These are phyloP conservation scores for Bambusicola thoracicus DNA, from an alignment of 2,113 vertebrate species.

Conservation along the genomic window DNA sequence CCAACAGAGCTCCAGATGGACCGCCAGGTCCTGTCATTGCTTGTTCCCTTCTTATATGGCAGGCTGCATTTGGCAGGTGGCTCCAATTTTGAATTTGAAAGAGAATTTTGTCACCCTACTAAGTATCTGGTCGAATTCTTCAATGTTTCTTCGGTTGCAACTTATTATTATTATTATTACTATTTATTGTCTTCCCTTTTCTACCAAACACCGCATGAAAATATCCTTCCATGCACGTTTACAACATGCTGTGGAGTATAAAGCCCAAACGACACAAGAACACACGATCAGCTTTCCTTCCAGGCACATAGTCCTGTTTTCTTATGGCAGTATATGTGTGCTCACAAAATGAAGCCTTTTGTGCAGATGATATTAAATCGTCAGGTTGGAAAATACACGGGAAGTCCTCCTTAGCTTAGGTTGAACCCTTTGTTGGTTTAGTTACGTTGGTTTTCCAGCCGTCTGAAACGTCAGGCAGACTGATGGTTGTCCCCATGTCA, in stretches of 20 bases:
- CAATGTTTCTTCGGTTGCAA: background rate
- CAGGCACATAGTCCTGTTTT: background rate
- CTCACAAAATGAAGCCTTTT: background rate
- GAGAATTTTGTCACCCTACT: background rate
- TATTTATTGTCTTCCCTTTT: background rate
- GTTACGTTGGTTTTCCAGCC: background rate
- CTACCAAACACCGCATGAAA: background rate
- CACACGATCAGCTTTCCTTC: background rate
- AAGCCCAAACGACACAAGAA: background rate
- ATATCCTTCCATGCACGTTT: fast-evolving
- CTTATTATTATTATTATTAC: background rate
- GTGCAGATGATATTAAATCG: background rate
- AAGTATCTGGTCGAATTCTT: background rate
- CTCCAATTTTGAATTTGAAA: background rate
- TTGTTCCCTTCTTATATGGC: background rate
- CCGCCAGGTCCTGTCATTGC: background rate
- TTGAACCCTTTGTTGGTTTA: background rate
- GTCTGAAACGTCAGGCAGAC: background rate
- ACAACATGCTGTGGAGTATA: background rate
- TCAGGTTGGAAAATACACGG: background rate
- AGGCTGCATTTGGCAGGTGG: background rate
- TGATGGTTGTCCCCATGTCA: background rate
- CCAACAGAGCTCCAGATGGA: background rate
- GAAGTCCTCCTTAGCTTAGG: background rate
- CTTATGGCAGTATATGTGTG: fast-evolving